These are phyloP conservation scores for Dipus sagitta DNA, from an alignment of 2,797 vertebrate genomes.

Conservation along the genomic window DNA sequence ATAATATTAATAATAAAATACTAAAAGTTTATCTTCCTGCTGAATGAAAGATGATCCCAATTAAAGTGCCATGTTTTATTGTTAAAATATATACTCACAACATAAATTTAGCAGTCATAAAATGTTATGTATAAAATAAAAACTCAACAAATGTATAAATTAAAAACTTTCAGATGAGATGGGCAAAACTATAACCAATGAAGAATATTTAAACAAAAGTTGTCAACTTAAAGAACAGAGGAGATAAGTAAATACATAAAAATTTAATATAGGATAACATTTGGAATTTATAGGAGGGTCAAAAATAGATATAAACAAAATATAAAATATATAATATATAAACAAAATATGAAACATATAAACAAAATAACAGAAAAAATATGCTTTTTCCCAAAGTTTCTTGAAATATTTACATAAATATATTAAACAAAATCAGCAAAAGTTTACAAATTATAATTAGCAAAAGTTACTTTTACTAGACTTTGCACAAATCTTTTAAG, in stretches of 20 bases:
- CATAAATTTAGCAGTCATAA: slow-evolving; percentile 72
- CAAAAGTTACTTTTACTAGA: slow-evolving; percentile 42
- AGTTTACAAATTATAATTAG: slow-evolving; percentile 45
- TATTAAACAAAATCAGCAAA: slow-evolving; percentile 40
- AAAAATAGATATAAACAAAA: slow-evolving; percentile 43
- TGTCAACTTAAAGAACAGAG: slow-evolving; percentile 19
- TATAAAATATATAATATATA: too few species aligned
- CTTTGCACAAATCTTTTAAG: slow-evolving; percentile 45
- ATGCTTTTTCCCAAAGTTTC: background rate
- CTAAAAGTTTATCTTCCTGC: slow-evolving; percentile 60
- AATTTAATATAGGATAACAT: slow-evolving; percentile 16
- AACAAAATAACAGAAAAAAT: background rate
- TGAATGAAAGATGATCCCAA: slow-evolving; percentile 74
- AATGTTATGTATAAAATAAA: slow-evolving; percentile 58
- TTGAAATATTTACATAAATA: slow-evolving; percentile 41
- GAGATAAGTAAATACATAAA: slow-evolving; percentile 38
- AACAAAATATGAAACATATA: too few species aligned
- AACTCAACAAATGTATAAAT: slow-evolving; percentile 60
- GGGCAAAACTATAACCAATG: slow-evolving; percentile 51
- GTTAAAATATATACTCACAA: slow-evolving; percentile 62
- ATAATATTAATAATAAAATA: slow-evolving; percentile 72
- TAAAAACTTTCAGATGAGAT: slow-evolving; percentile 62
- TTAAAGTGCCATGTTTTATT: slow-evolving; percentile 77
- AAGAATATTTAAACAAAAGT: background rate
- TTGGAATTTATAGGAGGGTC: slow-evolving; percentile 3